Conservation (phyloP, 2,888 invertebrate species). For the Agrotis ipsilon region DNA sequence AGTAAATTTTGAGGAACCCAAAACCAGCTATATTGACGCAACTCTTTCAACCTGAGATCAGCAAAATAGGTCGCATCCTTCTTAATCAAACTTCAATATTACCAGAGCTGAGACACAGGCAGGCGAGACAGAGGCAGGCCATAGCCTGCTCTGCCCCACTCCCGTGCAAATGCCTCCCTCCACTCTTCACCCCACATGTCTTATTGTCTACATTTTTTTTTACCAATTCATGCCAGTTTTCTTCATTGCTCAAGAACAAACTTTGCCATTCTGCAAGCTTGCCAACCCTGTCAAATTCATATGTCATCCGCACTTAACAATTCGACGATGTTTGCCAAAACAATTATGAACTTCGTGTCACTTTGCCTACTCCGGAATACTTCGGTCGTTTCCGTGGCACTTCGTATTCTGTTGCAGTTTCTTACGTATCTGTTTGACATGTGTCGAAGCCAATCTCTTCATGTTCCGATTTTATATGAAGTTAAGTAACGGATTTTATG, state of each 20-base stretch:
- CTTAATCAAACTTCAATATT: too few species aligned
- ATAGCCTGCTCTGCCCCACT: too few species aligned
- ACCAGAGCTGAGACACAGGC: too few species aligned
- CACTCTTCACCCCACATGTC: too few species aligned
- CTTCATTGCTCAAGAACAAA: neutral
- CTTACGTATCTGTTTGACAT: conserved; percentile 51
- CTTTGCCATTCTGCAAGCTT: neutral
- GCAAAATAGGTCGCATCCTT: too few species aligned
- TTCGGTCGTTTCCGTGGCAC: conserved; percentile 46
- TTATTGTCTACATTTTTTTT: too few species aligned
- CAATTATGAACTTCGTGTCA: conserved; percentile 37
- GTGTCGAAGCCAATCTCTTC: conserved; percentile 27
- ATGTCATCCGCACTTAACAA: conserved; percentile 27
- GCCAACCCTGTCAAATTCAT: conserved; percentile 46
- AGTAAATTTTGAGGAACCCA: too few species aligned
- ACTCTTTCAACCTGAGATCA: too few species aligned
- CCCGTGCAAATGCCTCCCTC: too few species aligned
- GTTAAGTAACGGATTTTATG: conserved; percentile 27
- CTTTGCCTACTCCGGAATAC: conserved; percentile 41
- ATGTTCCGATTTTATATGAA: conserved; percentile 43
- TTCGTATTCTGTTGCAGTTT: conserved; percentile 55
- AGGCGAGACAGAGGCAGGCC: too few species aligned
- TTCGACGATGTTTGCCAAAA: conserved; percentile 53
- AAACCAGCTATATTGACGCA: too few species aligned
- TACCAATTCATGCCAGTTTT: too few species aligned